These are phyloP conservation scores for Bubo bubo DNA, from an alignment of 2,113 vertebrate genomes.

Conservation along the genomic window DNA sequence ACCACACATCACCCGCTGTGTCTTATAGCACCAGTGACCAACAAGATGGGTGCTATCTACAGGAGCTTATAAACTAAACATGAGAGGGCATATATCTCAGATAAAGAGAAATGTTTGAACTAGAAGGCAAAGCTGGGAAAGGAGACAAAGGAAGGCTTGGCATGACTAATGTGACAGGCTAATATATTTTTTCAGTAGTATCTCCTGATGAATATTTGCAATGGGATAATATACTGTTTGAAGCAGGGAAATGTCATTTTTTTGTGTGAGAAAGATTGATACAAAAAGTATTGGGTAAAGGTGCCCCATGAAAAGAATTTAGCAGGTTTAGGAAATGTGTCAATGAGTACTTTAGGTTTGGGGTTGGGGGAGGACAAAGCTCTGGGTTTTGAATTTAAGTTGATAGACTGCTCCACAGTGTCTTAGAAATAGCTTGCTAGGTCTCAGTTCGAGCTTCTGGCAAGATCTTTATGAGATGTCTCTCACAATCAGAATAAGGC, in stretches of 20 bases:
- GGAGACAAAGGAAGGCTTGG: not conserved
- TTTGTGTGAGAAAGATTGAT: not conserved
- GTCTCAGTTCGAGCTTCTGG: not conserved
- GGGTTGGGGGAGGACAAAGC: rapidly evolving
- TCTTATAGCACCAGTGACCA: not conserved
- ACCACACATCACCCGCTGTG: not conserved
- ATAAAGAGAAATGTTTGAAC: not conserved
- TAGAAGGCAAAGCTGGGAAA: not conserved
- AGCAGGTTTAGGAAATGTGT: not conserved
- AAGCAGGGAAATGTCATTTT: not conserved
- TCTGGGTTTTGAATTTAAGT: not conserved
- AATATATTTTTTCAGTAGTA: not conserved
- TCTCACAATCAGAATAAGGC: not conserved
- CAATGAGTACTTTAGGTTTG: not conserved
- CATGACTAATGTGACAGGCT: not conserved
- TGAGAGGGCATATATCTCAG: not conserved
- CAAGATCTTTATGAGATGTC: not conserved
- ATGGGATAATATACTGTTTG: not conserved
- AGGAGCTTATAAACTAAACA: not conserved
- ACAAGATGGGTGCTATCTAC: not conserved
- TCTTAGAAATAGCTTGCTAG: not conserved
- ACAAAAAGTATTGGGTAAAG: not conserved
- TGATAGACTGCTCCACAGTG: not conserved
- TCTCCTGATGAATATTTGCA: not conserved
- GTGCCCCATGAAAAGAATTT: not conserved